These are phyloP conservation scores for Cosmopolites sordidus DNA, from an alignment of 2,888 invertebrate genomes.

Conservation along the genomic window DNA sequence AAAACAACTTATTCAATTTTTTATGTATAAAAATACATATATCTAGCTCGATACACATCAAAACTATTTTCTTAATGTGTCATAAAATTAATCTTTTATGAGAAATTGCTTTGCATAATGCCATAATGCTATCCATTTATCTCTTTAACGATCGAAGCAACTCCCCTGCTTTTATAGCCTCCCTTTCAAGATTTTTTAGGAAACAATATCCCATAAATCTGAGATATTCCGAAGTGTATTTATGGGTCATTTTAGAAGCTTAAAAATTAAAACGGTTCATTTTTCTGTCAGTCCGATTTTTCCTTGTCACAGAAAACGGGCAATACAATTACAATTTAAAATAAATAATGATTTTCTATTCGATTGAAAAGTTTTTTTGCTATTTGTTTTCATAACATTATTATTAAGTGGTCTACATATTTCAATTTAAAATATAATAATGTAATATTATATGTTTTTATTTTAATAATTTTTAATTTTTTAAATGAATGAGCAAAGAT, in stretches of 20 bases:
- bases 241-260: not conserved
- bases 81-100: slow-evolving; percentile 26
- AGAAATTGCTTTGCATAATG: slow-evolving; percentile 24
- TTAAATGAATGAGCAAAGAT: too few relatives aligned
- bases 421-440: too few relatives aligned
- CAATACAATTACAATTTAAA: not conserved
- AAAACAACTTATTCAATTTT: too few relatives aligned
- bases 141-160: slow-evolving; percentile 22
- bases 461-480: too few relatives aligned
- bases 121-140: slow-evolving; percentile 23
- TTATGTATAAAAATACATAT: too few relatives aligned
- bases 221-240: not conserved
- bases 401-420: too few relatives aligned
- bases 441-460: too few relatives aligned
- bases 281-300: not conserved
- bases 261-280: not conserved
- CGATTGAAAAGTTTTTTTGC: too few relatives aligned
- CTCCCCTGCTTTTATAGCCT: slow-evolving; percentile 10
- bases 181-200: slow-evolving; percentile 5
- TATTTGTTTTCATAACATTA: too few relatives aligned
- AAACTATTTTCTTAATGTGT: not conserved
- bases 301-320: not conserved
- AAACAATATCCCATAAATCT: slow-evolving; percentile 11
- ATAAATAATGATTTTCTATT: not conserved
- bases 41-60: too few relatives aligned